A percentile compares a stretch with the other conserved stretches of the same genome.
Conservation (phyloP, 2,797 vertebrate species). For the Sebastes steindachneri region DNA sequence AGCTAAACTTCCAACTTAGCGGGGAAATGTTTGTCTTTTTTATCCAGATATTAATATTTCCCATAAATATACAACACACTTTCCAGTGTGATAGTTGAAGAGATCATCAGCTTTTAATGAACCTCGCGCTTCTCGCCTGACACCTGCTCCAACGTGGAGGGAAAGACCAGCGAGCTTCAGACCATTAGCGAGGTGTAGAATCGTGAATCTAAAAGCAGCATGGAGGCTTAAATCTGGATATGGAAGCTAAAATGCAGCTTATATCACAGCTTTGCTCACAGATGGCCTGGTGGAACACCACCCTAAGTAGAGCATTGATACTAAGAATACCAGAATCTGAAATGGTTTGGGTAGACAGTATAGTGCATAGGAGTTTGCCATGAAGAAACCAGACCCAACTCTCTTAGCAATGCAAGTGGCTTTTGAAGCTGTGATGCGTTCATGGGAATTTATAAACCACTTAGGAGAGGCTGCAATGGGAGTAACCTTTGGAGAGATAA, state of each 20-base stretch:
- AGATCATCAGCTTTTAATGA: slow-evolving; percentile 37
- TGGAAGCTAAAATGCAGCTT: slow-evolving; percentile 24
- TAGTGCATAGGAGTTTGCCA: slow-evolving; percentile 21
- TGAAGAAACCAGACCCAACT: slow-evolving; percentile 34
- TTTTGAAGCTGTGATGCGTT: slow-evolving; percentile 55
- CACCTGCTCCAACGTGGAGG: slow-evolving; percentile 1
- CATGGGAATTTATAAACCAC: slow-evolving; percentile 72
- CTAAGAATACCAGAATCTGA: slow-evolving; percentile 63
- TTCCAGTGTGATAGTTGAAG: not conserved
- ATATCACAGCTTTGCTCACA: slow-evolving; percentile 36
- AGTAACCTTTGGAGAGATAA: slow-evolving; percentile 68
- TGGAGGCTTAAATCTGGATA: slow-evolving; percentile 33
- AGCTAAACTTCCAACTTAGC: not conserved
- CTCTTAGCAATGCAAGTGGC: slow-evolving; percentile 3
- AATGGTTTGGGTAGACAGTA: slow-evolving; percentile 4
- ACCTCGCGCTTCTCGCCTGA: slow-evolving; percentile 6
- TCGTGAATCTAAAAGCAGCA: slow-evolving; percentile 32
- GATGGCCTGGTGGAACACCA: slow-evolving; percentile 49
- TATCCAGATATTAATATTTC: not conserved
- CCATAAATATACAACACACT: not conserved
- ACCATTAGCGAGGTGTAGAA: slow-evolving; percentile 32
- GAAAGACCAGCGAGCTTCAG: slow-evolving; percentile 16
- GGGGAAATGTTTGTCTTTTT: not conserved
- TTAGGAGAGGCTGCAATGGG: slow-evolving; percentile 61
- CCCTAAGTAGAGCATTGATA: slow-evolving; percentile 60